These are phyloP conservation scores for Alethe diademata DNA, from an alignment of 2,113 vertebrate species.

Conservation along the genomic window DNA sequence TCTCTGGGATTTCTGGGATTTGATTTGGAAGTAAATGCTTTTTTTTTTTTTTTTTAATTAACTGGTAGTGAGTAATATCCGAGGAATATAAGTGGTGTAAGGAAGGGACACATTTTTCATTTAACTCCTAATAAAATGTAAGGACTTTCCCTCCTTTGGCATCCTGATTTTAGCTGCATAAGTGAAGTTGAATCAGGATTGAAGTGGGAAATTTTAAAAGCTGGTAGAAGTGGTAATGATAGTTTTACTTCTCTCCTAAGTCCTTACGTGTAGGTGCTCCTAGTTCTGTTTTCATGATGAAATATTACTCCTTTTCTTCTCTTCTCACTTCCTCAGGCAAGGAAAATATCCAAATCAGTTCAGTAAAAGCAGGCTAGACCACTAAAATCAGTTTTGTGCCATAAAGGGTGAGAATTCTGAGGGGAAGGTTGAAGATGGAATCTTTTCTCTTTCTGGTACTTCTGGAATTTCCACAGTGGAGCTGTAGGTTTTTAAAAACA, in stretches of 20 bases:
- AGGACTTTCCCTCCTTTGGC: background rate
- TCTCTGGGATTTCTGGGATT: conserved; percentile 25
- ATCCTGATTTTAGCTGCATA: background rate
- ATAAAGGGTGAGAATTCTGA: background rate
- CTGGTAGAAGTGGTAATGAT: background rate
- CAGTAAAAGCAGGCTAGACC: background rate
- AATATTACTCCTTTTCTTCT: background rate
- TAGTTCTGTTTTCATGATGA: background rate
- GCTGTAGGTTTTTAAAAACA: background rate
- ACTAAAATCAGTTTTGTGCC: background rate
- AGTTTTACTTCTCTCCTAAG: background rate
- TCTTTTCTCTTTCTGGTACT: background rate
- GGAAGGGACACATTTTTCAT: background rate
- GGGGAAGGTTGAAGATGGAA: background rate
- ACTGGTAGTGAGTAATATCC: background rate
- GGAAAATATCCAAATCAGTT: background rate
- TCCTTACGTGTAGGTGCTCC: background rate
- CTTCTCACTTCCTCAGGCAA: background rate
- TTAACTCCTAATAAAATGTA: conserved; percentile 9
- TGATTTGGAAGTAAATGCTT: background rate
- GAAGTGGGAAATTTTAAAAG: background rate
- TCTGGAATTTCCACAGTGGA: background rate
- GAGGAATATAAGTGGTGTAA: background rate
- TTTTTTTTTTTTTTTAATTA: background rate
- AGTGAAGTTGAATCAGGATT: background rate